Conservation (phyloP, 2,797 vertebrate genomes). For the Lepilemur septentrionalis region DNA sequence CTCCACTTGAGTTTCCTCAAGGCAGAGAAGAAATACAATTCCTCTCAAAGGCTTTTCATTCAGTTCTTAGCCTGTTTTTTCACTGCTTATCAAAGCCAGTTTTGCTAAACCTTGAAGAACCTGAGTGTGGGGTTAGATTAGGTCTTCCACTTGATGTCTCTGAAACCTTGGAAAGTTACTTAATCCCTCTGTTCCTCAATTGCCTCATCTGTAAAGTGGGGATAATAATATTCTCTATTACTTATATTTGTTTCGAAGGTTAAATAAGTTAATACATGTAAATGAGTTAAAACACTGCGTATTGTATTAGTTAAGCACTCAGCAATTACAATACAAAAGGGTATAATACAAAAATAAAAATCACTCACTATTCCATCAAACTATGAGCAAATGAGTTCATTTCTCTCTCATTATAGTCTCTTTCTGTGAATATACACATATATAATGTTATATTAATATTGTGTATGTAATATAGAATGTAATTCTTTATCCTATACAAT, state of each 20-base stretch:
- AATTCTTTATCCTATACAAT: not conserved
- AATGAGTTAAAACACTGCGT: not conserved
- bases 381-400: not conserved
- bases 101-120: not conserved
- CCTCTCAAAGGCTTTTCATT: not conserved
- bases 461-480: not conserved
- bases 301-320: not conserved
- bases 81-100: not conserved
- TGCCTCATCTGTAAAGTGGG: not conserved
- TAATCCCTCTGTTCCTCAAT: not conserved
- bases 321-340: not conserved
- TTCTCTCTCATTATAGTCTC: not conserved
- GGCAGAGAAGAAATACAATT: not conserved
- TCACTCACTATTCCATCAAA: not conserved
- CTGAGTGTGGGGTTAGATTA: not conserved
- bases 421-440: not conserved
- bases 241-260: not conserved
- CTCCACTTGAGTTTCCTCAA: not conserved
- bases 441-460: not conserved
- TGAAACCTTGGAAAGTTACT: not conserved
- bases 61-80: not conserved
- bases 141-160: not conserved
- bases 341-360: constrained; percentile 16
- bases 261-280: not conserved
- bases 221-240: not conserved